phyloP scores from a whole-genome alignment of 2,113 vertebrate species.

The Thryonomys swinderianus region DNA sequence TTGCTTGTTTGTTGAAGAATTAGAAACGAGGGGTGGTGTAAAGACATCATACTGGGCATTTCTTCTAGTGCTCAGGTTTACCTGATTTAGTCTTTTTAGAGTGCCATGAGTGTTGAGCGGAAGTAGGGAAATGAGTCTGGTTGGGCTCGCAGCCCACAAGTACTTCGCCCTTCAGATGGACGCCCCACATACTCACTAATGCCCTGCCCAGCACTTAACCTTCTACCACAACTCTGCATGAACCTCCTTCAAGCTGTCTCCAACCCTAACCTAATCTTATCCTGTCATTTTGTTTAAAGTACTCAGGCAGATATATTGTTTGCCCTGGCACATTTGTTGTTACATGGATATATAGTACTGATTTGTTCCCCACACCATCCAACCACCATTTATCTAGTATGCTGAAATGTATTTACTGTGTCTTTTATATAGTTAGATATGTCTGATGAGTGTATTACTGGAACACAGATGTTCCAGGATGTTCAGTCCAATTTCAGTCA shows the following conservation, averaged over 20 bases:
- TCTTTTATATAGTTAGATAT: not conserved
- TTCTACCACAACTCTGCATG: not conserved
- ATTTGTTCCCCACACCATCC: not conserved
- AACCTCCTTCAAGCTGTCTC: not conserved
- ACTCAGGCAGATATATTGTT: not conserved
- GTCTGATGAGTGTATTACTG: not conserved
- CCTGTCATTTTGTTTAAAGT: not conserved
- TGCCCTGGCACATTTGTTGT: not conserved
- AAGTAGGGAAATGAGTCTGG: not conserved
- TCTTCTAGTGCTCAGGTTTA: not conserved
- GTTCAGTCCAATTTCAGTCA: not conserved
- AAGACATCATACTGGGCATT: not conserved
- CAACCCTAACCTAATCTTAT: not conserved
- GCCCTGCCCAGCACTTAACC: not conserved
- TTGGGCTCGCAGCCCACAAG: not conserved
- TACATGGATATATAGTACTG: not conserved
- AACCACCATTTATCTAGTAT: not conserved
- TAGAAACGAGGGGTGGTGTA: not conserved
- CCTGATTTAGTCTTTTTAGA: not conserved
- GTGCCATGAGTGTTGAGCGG: not conserved
- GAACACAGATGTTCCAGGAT: not conserved
- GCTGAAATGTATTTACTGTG: not conserved
- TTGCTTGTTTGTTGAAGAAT: slow-evolving; percentile 27
- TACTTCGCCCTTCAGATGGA: not conserved
- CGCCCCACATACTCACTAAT: not conserved